Percentiles rank a stretch among this genome's conserved stretches.
Conservation (phyloP, 2,888 invertebrate species). For the Minunthozetes semirufus region DNA sequence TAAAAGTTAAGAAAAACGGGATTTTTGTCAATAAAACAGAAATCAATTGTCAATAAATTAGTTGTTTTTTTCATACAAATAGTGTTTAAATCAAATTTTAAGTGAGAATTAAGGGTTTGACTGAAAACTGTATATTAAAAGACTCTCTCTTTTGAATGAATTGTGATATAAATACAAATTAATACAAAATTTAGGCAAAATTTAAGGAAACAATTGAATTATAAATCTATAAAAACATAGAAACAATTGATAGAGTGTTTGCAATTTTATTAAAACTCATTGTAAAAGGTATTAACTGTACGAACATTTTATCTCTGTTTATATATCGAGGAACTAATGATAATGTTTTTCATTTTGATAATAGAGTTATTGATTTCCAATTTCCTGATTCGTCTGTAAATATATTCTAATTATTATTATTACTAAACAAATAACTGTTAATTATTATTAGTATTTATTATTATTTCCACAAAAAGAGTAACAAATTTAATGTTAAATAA, state of each 20-base stretch:
- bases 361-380: neutral
- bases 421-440: neutral
- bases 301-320: neutral
- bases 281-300: neutral
- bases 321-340: neutral
- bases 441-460: neutral
- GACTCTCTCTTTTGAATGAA: neutral
- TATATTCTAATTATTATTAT: neutral
- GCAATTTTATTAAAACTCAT: too few relatives aligned
- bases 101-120: slow-evolving; percentile 2
- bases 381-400: neutral
- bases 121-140: neutral
- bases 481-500: neutral
- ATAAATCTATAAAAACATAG: neutral
- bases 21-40: too few relatives aligned
- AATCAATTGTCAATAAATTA: too few relatives aligned
- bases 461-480: neutral
- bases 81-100: neutral
- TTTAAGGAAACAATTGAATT: neutral
- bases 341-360: slow-evolving; percentile 3
- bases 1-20: too few relatives aligned
- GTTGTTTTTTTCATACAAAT: too few relatives aligned
- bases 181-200: neutral
- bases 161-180: slow-evolving; percentile 2
- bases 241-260: neutral